phyloP scores from a whole-genome alignment of 2,113 vertebrate species.

The Melanerpes aurifrons region DNA sequence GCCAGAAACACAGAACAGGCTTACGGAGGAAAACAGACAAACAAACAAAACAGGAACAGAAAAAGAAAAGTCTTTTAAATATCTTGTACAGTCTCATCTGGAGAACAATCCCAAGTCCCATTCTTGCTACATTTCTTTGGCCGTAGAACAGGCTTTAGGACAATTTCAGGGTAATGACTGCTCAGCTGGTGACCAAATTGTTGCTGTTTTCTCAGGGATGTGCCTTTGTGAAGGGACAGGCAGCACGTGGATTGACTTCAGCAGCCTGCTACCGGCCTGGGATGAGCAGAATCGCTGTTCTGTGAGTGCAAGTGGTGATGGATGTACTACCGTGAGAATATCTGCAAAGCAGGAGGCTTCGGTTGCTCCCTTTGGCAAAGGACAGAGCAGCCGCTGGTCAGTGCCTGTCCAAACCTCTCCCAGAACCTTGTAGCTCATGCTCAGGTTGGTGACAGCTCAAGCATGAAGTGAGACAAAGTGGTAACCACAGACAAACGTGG shows the following conservation, averaged over 20 bases:
- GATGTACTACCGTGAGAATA: background rate
- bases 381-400: background rate
- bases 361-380: background rate
- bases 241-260: background rate
- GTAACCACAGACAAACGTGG: constrained; percentile 13
- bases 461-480: constrained; percentile 54
- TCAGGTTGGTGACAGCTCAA: background rate
- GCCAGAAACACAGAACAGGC: background rate
- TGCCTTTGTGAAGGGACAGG: background rate
- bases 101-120: constrained; percentile 4
- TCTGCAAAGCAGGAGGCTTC: background rate
- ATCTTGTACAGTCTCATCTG: constrained; percentile 11
- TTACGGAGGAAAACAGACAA: background rate
- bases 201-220: background rate
- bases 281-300: background rate
- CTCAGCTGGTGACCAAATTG: constrained; percentile 13
- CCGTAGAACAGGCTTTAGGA: background rate
- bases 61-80: constrained; percentile 15
- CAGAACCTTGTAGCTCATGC: background rate
- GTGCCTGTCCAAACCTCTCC: background rate
- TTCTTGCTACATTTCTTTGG: background rate
- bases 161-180: background rate
- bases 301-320: background rate
- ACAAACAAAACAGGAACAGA: background rate
- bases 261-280: constrained; percentile 1